Conservation (phyloP, 2,888 invertebrate species). For the Agrenia bidenticulata region DNA sequence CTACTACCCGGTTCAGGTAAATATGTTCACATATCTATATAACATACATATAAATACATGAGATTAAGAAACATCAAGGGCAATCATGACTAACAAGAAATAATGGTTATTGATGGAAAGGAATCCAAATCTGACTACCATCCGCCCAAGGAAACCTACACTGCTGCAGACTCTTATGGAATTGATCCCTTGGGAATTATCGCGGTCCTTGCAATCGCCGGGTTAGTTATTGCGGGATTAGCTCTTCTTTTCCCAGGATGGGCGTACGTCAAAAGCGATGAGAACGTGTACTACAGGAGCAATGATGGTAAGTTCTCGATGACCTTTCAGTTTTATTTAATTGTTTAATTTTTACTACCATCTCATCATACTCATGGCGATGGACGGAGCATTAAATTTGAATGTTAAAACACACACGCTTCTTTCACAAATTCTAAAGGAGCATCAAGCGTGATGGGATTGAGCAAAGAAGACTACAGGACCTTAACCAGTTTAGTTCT, state of each 20-base stretch:
- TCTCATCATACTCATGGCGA: too few relatives aligned
- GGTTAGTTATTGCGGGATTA: slow-evolving; percentile 53
- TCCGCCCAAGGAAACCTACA: slow-evolving; percentile 48
- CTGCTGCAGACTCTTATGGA: slow-evolving; percentile 53
- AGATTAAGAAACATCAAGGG: background rate
- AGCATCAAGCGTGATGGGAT: slow-evolving; percentile 49
- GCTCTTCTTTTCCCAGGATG: slow-evolving; percentile 53
- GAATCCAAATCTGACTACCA: slow-evolving; percentile 51
- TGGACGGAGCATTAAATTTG: too few relatives aligned
- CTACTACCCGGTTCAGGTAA: slow-evolving; percentile 53
- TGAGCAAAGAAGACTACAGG: slow-evolving; percentile 52
- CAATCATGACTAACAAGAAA: background rate
- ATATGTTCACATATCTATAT: too few relatives aligned
- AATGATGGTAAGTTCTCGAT: slow-evolving; percentile 44
- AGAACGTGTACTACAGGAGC: slow-evolving; percentile 53
- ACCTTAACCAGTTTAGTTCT: slow-evolving; percentile 52
- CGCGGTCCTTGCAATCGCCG: slow-evolving; percentile 52
- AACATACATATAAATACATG: background rate
- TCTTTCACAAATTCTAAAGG: too few relatives aligned
- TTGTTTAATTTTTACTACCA: too few relatives aligned
- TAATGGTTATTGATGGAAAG: slow-evolving; percentile 25
- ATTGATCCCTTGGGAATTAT: slow-evolving; percentile 53
- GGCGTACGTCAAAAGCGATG: slow-evolving; percentile 53
- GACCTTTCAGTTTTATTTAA: background rate
- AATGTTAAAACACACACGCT: too few relatives aligned